Percentiles rank a stretch among this genome's conserved stretches.
phyloP scores from a whole-genome alignment of 2,113 vertebrate genomes.

The Dermatemys mawii region DNA sequence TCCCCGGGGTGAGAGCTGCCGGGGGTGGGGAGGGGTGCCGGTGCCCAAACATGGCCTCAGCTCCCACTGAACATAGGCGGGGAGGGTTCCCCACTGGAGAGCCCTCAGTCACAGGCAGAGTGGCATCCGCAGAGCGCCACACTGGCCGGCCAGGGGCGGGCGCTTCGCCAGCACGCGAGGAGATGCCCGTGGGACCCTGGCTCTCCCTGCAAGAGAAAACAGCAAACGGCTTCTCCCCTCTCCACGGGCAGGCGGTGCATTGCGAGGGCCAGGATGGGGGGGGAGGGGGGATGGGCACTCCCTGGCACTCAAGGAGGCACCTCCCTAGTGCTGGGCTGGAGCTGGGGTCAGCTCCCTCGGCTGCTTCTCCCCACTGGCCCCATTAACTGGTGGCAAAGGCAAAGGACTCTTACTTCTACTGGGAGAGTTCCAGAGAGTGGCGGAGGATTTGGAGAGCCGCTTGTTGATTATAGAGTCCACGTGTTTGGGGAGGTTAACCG shows the following conservation, averaged over 20 bases:
- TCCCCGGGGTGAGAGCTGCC: neutral
- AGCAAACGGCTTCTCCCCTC: slow-evolving; percentile 60
- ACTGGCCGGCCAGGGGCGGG: neutral
- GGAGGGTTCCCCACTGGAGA: neutral
- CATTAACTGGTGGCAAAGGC: slow-evolving; percentile 59
- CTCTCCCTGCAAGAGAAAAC: slow-evolving; percentile 39
- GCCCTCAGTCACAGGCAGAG: neutral
- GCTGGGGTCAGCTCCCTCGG: slow-evolving; percentile 31
- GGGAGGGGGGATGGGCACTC: slow-evolving; percentile 19
- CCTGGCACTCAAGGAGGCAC: neutral
- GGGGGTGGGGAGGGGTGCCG: no score
- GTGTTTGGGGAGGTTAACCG: slow-evolving; percentile 99
- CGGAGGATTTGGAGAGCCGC: slow-evolving; percentile 99
- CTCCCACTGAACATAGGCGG: no score
- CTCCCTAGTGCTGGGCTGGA: neutral
- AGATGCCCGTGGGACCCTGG: neutral
- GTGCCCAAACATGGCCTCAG: no score
- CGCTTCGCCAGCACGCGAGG: neutral
- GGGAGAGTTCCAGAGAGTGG: slow-evolving; percentile 99
- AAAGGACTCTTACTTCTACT: slow-evolving; percentile 96
- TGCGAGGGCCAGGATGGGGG: slow-evolving; percentile 27
- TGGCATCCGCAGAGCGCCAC: neutral
- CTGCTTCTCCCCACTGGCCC: slow-evolving; percentile 54
- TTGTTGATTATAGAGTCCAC: slow-evolving; percentile 99
- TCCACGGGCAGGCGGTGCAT: slow-evolving; percentile 37